A percentile compares a stretch with the other conserved stretches of the same genome.
Conservation (phyloP, 92 coral and sea anemone species). For the Scolanthus callimorphus region DNA sequence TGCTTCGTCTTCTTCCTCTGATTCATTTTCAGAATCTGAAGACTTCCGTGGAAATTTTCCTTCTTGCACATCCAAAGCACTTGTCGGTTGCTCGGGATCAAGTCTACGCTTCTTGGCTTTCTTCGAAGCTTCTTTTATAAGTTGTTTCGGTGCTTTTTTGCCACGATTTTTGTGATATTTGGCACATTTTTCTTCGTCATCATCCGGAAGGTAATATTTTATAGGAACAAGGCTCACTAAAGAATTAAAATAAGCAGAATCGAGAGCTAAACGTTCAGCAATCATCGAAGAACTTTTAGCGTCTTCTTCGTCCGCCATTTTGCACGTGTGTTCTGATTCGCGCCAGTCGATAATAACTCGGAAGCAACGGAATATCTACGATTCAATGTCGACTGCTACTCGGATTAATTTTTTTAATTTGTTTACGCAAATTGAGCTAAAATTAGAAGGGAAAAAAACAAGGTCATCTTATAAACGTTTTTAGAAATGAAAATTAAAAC, state of each 20-base stretch:
- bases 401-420: too few relatives aligned
- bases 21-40: conserved; percentile 15
- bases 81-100: conserved; percentile 85
- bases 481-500: too few relatives aligned
- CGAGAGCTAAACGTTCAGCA: conserved; percentile 61
- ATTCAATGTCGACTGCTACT: too few relatives aligned
- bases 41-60: conserved; percentile 17
- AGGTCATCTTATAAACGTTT: too few relatives aligned
- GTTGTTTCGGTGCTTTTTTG: conserved; percentile 85
- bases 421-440: too few relatives aligned
- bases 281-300: too few relatives aligned
- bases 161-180: conserved; percentile 82
- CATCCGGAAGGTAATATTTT: conserved; percentile 70
- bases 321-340: conserved; percentile 22
- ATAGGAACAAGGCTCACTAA: conserved; percentile 82
- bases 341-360: conserved; percentile 9
- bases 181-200: conserved; percentile 63
- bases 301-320: conserved; percentile 82
- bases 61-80: conserved; percentile 73
- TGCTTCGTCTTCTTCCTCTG: conserved; percentile 18
- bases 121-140: conserved; percentile 79
- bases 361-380: too few relatives aligned
- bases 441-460: too few relatives aligned
- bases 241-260: conserved; percentile 91
- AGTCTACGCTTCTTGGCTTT: conserved; percentile 84